Conservation (phyloP, 2,797 vertebrate species). For the Thamnophis elegans region DNA sequence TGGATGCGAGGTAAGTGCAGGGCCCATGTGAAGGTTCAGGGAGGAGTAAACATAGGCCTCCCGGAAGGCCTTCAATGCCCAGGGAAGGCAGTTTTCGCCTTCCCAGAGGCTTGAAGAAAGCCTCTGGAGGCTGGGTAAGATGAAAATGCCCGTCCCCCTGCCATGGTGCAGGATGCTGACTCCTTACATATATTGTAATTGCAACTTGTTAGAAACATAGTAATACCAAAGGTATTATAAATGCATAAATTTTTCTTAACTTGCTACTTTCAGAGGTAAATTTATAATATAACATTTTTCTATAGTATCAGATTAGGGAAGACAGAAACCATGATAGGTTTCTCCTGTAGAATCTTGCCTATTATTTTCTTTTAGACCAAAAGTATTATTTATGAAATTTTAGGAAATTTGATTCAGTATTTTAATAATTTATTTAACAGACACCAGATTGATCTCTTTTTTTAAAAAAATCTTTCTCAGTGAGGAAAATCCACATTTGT, state of each 20-base stretch:
- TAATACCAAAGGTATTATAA: not conserved
- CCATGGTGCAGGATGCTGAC: too few species aligned
- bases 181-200: not conserved
- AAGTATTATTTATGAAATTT: not conserved
- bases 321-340: too few species aligned
- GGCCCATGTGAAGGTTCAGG: too few species aligned
- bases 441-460: not conserved
- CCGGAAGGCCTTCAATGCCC: too few species aligned
- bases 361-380: not conserved
- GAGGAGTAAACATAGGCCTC: too few species aligned
- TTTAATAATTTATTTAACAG: not conserved
- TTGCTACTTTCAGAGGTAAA: not conserved
- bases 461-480: not conserved
- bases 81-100: too few species aligned
- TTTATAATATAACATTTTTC: not conserved
- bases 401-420: not conserved
- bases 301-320: not conserved
- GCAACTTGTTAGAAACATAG: not conserved
- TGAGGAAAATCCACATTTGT: not conserved
- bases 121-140: too few species aligned
- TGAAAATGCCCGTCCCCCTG: too few species aligned
- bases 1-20: too few species aligned
- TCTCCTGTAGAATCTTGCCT: not conserved
- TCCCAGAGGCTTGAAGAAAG: too few species aligned
- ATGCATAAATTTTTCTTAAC: not conserved